Evolutionary conservation across 1,140 invertebrate genomes (phyloP), one percentile per base, ranked within the genome.

Genomic region (Anoplolepis gracilipes): DNA sequence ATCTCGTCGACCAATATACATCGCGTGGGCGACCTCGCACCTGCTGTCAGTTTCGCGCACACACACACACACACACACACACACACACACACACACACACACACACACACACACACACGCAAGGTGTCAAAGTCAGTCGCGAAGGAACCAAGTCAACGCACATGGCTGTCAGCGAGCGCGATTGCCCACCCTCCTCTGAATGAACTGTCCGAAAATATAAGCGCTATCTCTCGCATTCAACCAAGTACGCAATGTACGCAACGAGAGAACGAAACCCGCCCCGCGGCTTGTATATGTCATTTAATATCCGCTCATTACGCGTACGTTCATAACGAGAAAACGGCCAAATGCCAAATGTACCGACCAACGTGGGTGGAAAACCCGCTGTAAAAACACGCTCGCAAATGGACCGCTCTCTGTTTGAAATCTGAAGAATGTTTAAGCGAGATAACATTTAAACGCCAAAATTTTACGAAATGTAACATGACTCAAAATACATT

Each of bases 1-100:
- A 90, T 85, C 84, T 84, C 85, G 78, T 39, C 46, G 30, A 79
- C 62, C 84, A 88, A 91, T 89, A 86, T 87, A 88, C 62, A 55
- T 39, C 65, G 87, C 85, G 88, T 85, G 87, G 85, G 88, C 79
- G 84, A 65, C 39, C 70, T 42, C 33, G 69, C 88, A 90, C 86
- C 88, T 90, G 89, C 39, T 69, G 39, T 22, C 10, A n/a, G 62
- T 22, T 7, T 46, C 42, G 42, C 42, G 42, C 10, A 13, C 8
- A 11, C 39, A 13, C 3, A 11, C 2, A 11, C 10, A 11, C 13
- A 11, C 42, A 13, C 10, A 46, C 11, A 46, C 13, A 16, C n/a
- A n/a, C n/a, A n/a, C n/a, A n/a, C n/a, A n/a, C n/a, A n/a, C n/a
- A n/a, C n/a, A n/a, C n/a, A n/a, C n/a, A n/a, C n/a, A n/a, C n/a